Conservation (phyloP, 2,888 invertebrate genomes). For the Cordylochernes scorpioides region DNA sequence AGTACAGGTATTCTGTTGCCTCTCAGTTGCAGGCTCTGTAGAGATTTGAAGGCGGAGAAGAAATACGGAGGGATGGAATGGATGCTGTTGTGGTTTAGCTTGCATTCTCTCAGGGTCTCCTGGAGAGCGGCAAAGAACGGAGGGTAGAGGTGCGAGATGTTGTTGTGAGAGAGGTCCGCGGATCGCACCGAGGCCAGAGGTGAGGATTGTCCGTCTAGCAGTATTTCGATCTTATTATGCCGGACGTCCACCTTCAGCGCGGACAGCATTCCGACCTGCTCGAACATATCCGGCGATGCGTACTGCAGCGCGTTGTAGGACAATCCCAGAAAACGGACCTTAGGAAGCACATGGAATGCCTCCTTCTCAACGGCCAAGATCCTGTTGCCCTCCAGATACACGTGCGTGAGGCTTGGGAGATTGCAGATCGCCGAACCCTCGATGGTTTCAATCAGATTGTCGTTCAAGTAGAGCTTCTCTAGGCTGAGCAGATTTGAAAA, state of each 20-base stretch:
- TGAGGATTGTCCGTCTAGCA: no score
- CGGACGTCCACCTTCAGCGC: slow-evolving; percentile 36
- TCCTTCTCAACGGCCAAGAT: slow-evolving; percentile 44
- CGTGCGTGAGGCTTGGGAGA: slow-evolving; percentile 42
- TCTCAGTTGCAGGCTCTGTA: slow-evolving; percentile 55
- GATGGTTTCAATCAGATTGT: slow-evolving; percentile 46
- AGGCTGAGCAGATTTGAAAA: slow-evolving; percentile 47
- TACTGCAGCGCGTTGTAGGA: slow-evolving; percentile 47
- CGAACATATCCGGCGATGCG: slow-evolving; percentile 63
- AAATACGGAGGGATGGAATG: no score
- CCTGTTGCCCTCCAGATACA: slow-evolving; percentile 57
- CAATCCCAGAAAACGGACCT: slow-evolving; percentile 49
- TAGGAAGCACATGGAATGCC: slow-evolving; percentile 59
- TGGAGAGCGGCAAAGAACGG: no score
- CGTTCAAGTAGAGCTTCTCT: slow-evolving; percentile 48
- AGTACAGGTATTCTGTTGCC: slow-evolving; percentile 49
- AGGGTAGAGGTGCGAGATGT: no score
- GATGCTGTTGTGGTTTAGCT: no score
- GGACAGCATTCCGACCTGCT: slow-evolving; percentile 31
- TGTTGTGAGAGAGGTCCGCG: no score
- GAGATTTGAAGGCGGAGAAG: no score
- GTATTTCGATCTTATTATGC: slow-evolving; percentile 37
- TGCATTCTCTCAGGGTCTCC: no score
- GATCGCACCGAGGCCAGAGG: no score
- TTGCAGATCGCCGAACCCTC: slow-evolving; percentile 55